A percentile compares a stretch with the other conserved stretches of the same genome.
phyloP scores from a whole-genome alignment of 2,888 invertebrate genomes.

The Linnaemya tessellans region DNA sequence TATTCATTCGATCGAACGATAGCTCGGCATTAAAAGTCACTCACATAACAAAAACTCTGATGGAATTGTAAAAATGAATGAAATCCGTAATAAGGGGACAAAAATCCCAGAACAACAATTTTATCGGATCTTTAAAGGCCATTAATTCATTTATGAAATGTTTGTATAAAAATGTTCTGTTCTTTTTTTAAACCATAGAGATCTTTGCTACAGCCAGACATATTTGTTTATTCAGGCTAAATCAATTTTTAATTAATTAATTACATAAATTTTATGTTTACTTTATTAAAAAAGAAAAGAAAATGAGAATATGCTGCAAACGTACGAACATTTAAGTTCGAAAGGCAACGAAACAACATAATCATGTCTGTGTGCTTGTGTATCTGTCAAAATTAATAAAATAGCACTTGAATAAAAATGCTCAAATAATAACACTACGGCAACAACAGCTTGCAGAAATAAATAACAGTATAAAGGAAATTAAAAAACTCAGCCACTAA shows the following conservation, averaged over 20 bases:
- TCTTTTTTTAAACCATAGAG: neutral
- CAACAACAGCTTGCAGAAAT: constrained; percentile 9
- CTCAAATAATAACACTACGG: constrained; percentile 21
- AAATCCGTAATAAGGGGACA: no score
- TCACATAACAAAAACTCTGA: no score
- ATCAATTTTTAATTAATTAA: constrained; percentile 33
- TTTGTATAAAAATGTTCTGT: neutral
- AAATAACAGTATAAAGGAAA: constrained; percentile 12
- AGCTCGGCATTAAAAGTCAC: no score
- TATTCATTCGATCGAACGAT: no score
- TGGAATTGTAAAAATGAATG: no score
- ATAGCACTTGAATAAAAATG: constrained; percentile 47
- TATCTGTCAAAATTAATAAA: constrained; percentile 48
- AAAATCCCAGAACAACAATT: no score
- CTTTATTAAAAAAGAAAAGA: neutral
- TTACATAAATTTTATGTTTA: constrained; percentile 2
- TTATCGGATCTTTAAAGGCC: neutral
- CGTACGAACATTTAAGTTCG: neutral
- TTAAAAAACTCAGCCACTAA: constrained; percentile 5
- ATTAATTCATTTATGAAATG: neutral
- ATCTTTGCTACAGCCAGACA: neutral
- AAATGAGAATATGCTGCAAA: neutral
- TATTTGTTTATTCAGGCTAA: neutral
- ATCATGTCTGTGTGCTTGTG: constrained; percentile 5
- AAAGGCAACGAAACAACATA: neutral